Conservation (phyloP, 2,797 vertebrate genomes). For the Numenius phaeopus region DNA sequence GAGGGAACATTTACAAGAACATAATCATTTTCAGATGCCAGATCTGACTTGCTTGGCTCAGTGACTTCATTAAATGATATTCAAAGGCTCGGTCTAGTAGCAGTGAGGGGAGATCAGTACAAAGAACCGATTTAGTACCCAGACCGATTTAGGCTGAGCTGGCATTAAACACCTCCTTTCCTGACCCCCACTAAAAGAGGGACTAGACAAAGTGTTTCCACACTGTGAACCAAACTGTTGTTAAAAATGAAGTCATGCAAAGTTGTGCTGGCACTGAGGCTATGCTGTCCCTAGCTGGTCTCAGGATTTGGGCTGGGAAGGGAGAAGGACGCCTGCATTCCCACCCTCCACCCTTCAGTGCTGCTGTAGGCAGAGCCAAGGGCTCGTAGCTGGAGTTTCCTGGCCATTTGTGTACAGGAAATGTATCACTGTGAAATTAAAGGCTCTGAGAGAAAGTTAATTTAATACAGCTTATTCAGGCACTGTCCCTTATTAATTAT, state of each 20-base stretch:
- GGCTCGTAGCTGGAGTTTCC: not conserved
- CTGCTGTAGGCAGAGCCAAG: not conserved
- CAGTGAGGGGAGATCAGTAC: not conserved
- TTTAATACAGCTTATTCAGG: slow-evolving; percentile 28
- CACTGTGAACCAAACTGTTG: not conserved
- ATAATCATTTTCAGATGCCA: slow-evolving; percentile 24
- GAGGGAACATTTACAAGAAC: slow-evolving; percentile 7
- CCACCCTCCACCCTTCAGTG: not conserved
- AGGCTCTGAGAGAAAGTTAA: not conserved
- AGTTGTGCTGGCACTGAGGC: not conserved
- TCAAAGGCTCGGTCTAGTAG: not conserved
- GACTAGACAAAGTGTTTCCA: not conserved
- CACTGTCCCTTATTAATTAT: slow-evolving; percentile 33
- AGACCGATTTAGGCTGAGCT: not conserved
- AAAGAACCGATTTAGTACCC: not conserved
- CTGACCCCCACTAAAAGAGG: not conserved
- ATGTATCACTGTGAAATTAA: not conserved
- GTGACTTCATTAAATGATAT: slow-evolving; percentile 14
- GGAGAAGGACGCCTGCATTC: not conserved
- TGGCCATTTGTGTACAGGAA: not conserved
- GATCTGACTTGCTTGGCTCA: slow-evolving; percentile 18
- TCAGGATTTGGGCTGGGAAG: not conserved
- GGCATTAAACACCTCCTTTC: not conserved
- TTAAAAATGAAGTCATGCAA: not conserved
- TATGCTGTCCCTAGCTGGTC: not conserved